Conservation (phyloP, 2,888 invertebrate species). For the Abrostola tripartita region DNA sequence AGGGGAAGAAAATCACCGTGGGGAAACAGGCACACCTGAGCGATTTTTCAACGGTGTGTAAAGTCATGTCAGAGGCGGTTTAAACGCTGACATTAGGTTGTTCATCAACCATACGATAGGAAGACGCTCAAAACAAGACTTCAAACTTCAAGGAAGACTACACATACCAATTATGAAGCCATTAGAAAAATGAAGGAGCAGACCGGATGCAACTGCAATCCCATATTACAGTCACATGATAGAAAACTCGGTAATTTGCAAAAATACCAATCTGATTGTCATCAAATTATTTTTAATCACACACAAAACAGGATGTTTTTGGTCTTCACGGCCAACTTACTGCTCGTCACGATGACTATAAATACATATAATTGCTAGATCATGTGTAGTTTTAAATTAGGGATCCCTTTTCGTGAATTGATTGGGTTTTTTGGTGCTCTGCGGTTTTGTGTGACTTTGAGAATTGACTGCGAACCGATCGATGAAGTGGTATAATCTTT, state of each 20-base stretch:
- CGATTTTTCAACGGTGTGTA: too few relatives aligned
- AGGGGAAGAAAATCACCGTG: too few relatives aligned
- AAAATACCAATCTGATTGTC: constrained; percentile 16
- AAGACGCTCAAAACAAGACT: too few relatives aligned
- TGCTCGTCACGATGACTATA: constrained; percentile 38
- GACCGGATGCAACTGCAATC: neutral
- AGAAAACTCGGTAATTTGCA: constrained; percentile 19
- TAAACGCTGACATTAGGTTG: too few relatives aligned
- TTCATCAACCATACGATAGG: too few relatives aligned
- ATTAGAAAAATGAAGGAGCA: neutral
- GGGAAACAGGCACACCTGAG: too few relatives aligned
- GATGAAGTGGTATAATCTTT: too few relatives aligned
- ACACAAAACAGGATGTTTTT: constrained; percentile 47
- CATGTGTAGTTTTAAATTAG: constrained; percentile 24
- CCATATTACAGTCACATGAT: constrained; percentile 10
- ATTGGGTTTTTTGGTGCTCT: constrained; percentile 1
- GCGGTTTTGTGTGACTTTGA: neutral
- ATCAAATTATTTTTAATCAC: constrained; percentile 47
- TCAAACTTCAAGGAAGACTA: too few relatives aligned
- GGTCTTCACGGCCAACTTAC: constrained; percentile 31
- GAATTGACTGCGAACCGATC: neutral
- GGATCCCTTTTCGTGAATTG: constrained; percentile 9
- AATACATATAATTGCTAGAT: constrained; percentile 39
- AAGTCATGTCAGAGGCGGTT: too few relatives aligned
- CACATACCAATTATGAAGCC: neutral